Evolutionary conservation across 1,140 invertebrate species (phyloP).

Genomic region (Lutraria rhynchaena): DNA sequence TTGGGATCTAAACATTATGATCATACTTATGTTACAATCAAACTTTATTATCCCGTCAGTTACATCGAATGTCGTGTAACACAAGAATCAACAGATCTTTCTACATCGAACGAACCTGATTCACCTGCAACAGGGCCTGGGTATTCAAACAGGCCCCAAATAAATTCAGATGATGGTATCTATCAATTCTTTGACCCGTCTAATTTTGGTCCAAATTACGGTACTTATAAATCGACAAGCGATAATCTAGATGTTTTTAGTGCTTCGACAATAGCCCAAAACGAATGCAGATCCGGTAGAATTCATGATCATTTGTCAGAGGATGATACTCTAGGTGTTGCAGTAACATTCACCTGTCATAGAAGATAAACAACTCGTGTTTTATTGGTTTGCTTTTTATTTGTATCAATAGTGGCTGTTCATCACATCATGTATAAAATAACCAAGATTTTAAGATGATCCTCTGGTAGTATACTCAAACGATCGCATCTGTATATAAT

Average conservation of each 20-base stretch:
- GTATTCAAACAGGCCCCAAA: neutral
- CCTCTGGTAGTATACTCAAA: no score
- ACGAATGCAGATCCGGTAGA: neutral
- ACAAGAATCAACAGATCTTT: neutral
- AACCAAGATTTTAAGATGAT: no score
- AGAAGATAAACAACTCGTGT: no score
- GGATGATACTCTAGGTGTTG: neutral
- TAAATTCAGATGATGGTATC: neutral
- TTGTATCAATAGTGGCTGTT: no score
- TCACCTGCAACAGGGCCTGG: no score
- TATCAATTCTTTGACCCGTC: neutral
- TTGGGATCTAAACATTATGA: neutral
- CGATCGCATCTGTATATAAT: no score
- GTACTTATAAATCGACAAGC: neutral
- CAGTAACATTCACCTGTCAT: slow-evolving; percentile 9
- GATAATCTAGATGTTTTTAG: neutral
- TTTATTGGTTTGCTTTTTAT: no score
- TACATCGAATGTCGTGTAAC: neutral
- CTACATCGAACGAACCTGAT: no score
- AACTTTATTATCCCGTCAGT: neutral
- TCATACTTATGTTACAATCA: neutral
- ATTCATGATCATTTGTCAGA: neutral
- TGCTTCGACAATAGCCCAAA: neutral
- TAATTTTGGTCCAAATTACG: neutral
- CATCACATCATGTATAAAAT: no score